phyloP scores from a whole-genome alignment of 2,797 vertebrate species.

The Pagetopsis macropterus region DNA sequence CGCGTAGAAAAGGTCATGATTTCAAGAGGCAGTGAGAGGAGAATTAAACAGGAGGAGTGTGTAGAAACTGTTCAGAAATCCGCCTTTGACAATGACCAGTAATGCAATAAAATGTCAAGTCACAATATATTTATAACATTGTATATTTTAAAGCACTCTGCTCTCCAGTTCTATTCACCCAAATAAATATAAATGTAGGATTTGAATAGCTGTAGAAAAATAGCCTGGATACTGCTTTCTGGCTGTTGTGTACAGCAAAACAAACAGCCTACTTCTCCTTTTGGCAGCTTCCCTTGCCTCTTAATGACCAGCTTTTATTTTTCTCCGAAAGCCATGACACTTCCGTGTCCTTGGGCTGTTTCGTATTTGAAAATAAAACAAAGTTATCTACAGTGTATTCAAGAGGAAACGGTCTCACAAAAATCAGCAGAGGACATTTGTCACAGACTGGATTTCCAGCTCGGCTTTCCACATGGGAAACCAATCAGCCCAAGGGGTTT shows the following conservation, averaged over 20 bases:
- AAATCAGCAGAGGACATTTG: conserved; percentile 24
- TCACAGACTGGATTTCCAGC: conserved; percentile 36
- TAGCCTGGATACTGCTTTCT: not conserved
- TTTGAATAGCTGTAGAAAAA: conserved; percentile 17
- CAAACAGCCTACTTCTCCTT: conserved; percentile 73
- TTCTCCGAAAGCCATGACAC: conserved; percentile 37
- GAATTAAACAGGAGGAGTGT: conserved; percentile 13
- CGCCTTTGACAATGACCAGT: not conserved
- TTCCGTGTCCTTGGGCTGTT: conserved; percentile 65
- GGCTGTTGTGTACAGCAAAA: conserved; percentile 46
- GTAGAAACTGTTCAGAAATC: conserved; percentile 8
- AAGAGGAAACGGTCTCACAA: not conserved
- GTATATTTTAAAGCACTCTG: not conserved
- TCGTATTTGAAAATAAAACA: conserved; percentile 37
- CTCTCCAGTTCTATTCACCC: not conserved
- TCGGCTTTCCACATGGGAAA: conserved; percentile 43
- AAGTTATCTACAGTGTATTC: conserved; percentile 14
- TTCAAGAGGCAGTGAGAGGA: conserved; percentile 31
- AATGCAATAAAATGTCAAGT: conserved; percentile 11
- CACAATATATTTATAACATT: conserved; percentile 3
- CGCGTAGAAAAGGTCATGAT: conserved; percentile 58
- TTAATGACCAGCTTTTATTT: conserved; percentile 34
- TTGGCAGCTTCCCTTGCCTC: conserved; percentile 64
- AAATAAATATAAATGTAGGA: conserved; percentile 2
- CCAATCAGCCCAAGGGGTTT: conserved; percentile 13